Base-by-base conservation (phyloP, 2,888 invertebrate genomes). In the Uropetala carovei region DNA sequence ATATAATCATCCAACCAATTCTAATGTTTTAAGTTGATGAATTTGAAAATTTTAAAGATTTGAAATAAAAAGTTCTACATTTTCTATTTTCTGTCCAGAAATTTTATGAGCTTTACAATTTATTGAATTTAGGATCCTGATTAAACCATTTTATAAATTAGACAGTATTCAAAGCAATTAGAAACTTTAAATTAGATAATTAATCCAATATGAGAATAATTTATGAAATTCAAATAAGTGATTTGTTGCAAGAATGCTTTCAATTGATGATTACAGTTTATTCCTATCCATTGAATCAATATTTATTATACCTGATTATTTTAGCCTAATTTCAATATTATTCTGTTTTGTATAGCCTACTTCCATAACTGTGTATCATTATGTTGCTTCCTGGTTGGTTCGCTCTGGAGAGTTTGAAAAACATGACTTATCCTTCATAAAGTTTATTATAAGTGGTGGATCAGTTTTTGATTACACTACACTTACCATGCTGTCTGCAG, bases 381-480 rank as follows among this genome's bases (percentile, higher is more conserved):
- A 83, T 11, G 60, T 92, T 59, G 92, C 92, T 13, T 59, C 92
- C 30, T 92, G 92, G 92, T 83, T 92, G 18, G 58, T 83, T 30
- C 81, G 83, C 4, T 82, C 82, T 82, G 56, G 60, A 43, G 92
- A 92, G 16, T 18, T 92, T 14, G 64, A 83, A 43, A 92, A 59
- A 8, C 30, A 84, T 60, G 92, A 92, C 83, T 64, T 92, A 27
- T 83, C 60, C n/a, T 92, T 84, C 16, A 43, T 92, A 82, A 92
- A 92, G 27, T 82, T n/a, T n/a, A 84, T 92, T 7, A 84, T 82
- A 22, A 58, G 82, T 22, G 92, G 92, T 58, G 92, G 92, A 83
- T 92, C 92, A 9, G 81, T 92, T 27, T 82, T 92, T 64, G 92
- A 92, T 60, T 30, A 14, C 30, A 59, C 92, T 18, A 92, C 92